Evolutionary conservation across 2,888 invertebrate species (phyloP).

Genomic region (Leistus spinibarbis): DNA sequence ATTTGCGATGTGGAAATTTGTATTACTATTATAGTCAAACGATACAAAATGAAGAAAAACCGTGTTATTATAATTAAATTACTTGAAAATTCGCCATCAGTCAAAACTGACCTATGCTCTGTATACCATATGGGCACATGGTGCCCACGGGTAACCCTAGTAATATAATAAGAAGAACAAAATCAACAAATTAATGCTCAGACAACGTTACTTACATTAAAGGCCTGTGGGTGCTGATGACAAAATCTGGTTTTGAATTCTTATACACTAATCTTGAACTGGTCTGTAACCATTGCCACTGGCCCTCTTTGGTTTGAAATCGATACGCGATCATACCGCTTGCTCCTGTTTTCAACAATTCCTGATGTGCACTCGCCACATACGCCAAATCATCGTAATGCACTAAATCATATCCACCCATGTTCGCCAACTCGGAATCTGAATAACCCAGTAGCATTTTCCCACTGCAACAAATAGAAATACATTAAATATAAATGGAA

Average conservation of each 20-base stretch:
- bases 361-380: conserved; percentile 98
- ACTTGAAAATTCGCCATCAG: no score
- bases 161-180: no score
- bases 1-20: no score
- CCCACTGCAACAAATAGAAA: conserved; percentile 68
- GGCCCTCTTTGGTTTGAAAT: conserved; percentile 90
- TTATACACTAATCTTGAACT: conserved; percentile 97
- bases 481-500: neutral
- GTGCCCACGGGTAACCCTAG: no score
- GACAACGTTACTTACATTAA: conserved; percentile 85
- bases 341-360: conserved; percentile 97
- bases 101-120: no score
- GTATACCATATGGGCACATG: no score
- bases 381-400: conserved; percentile 98
- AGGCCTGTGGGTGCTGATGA: conserved; percentile 97
- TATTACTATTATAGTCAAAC: no score
- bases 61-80: no score
- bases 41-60: no score
- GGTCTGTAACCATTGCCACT: conserved; percentile 99
- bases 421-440: conserved; percentile 86
- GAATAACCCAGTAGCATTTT: conserved; percentile 94
- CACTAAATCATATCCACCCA: conserved; percentile 97
- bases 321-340: conserved; percentile 99
- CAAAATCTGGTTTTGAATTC: conserved; percentile 99
- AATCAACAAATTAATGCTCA: no score